These are phyloP conservation scores for Arctia plantaginis DNA, from an alignment of 2,888 invertebrate species.

Conservation along the genomic window DNA sequence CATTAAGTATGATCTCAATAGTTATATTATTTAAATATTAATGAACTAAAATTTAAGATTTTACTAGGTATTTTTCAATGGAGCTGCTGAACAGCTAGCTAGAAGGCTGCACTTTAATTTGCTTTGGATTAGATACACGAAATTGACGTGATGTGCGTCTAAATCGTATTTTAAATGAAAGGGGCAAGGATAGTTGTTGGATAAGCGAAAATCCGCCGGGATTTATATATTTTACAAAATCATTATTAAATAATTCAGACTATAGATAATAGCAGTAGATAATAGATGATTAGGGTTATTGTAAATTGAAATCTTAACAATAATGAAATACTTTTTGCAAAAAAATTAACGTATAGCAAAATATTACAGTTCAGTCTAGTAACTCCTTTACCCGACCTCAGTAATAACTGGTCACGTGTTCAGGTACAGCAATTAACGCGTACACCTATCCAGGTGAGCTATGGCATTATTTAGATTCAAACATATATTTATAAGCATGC, in stretches of 20 bases:
- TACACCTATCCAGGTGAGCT: constrained; percentile 67
- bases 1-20: neutral
- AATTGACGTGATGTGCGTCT: too few relatives aligned
- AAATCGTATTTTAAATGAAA: neutral
- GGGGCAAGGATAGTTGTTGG: neutral
- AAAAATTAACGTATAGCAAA: neutral
- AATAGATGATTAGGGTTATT: too few relatives aligned
- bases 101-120: too few relatives aligned
- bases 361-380: constrained; percentile 8
- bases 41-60: too few relatives aligned
- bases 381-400: constrained; percentile 37
- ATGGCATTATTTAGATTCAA: constrained; percentile 67
- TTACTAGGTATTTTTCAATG: too few relatives aligned
- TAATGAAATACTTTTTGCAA: too few relatives aligned
- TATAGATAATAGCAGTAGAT: neutral
- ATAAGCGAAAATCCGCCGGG: neutral
- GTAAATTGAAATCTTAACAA: neutral
- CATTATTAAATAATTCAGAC: neutral
- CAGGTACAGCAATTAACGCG: constrained; percentile 69
- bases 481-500: constrained; percentile 58
- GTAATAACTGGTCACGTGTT: constrained; percentile 61
- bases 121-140: too few relatives aligned
- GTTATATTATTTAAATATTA: too few relatives aligned
- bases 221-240: neutral
- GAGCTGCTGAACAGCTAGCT: too few relatives aligned